Evolutionary conservation across 2,797 vertebrate genomes (phyloP), one percentile per base, ranked within the genome.

Genomic region (Protosalanx chinensis): DNA sequence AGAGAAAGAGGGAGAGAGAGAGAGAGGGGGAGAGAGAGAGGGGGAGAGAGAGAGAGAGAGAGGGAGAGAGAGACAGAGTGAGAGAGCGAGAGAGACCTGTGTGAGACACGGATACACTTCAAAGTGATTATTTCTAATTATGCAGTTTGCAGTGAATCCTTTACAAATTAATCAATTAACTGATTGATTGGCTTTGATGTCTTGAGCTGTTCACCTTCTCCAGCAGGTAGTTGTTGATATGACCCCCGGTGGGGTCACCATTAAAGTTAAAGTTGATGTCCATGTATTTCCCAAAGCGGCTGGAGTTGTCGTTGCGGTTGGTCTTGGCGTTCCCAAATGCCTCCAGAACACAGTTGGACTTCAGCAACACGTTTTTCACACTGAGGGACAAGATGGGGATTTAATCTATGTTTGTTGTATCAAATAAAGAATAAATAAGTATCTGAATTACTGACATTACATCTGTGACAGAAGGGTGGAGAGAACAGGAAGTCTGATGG

Each of bases 201-300:
- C 23, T 20, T 37, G 5, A 12, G 58, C 41, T 46, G 41, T 46
- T 46, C 74, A 97, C 96, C 94, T 98, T 98, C 86, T 98, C 96
- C 82, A 98, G 92, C 80, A 98, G 92, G 86, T 98, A 98, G 89
- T 97, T 98, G 87, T 96, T 94, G 87, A 98, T 95, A 85, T 97
- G 96, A 4, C 96, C 96, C 0, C 96, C 96, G 0, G 94, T 93
- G 2, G 96, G 95, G 23, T 98, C 96, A 0, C 96, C 96, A n/a
- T 96, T 98, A 85, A 98, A 97, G 91, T 96, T 95, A 3, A 98
- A 97, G 90, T 97, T 96, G 90, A 98, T 96, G 90, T 98, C 96
- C 96, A 97, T 98, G 90, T 98, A 97, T 79, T 97, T 97, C 64
- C 96, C 96, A 0, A 98, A 97, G 78, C 96, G 95, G 81, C 96